These are phyloP conservation scores for Agrypnus murinus DNA, from an alignment of 2,888 invertebrate species.

Conservation along the genomic window DNA sequence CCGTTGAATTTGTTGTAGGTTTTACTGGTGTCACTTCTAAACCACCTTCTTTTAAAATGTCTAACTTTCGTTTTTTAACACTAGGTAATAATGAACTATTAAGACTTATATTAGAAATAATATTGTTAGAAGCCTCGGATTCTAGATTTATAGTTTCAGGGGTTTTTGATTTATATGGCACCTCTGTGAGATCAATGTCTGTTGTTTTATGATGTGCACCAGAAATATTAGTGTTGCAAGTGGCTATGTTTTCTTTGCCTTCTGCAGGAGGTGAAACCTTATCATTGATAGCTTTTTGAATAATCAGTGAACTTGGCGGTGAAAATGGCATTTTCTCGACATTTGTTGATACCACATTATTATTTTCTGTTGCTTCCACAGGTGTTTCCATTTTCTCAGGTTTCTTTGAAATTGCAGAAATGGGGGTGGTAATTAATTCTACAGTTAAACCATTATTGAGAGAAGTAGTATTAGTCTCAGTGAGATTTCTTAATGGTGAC, in stretches of 20 bases:
- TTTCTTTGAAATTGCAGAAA: conserved; percentile 1
- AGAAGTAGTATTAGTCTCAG: conserved; percentile 44
- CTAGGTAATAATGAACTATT: conserved; percentile 67
- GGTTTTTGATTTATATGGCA: conserved; percentile 75
- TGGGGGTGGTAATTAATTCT: conserved; percentile 39
- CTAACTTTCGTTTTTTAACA: conserved; percentile 82
- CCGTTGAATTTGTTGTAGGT: conserved; percentile 15
- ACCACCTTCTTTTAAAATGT: conserved; percentile 84
- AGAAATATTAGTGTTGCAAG: conserved; percentile 64
- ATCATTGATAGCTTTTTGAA: conserved; percentile 21
- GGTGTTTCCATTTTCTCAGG: not conserved
- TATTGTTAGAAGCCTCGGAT: conserved; percentile 57
- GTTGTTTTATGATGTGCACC: conserved; percentile 39
- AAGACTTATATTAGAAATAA: conserved; percentile 56
- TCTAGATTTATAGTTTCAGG: conserved; percentile 81
- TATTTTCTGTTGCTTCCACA: not conserved
- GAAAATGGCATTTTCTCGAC: conserved; percentile 7
- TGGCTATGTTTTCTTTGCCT: conserved; percentile 75
- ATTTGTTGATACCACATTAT: conserved; percentile 14
- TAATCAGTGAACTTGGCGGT: conserved; percentile 8
- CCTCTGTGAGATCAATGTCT: conserved; percentile 68
- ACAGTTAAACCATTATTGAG: conserved; percentile 42
- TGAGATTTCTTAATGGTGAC: conserved; percentile 46
- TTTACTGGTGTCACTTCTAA: conserved; percentile 79
- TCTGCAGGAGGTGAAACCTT: conserved; percentile 59